These are phyloP conservation scores for Barnardius zonarius DNA, from an alignment of 2,113 vertebrate species.

Conservation along the genomic window DNA sequence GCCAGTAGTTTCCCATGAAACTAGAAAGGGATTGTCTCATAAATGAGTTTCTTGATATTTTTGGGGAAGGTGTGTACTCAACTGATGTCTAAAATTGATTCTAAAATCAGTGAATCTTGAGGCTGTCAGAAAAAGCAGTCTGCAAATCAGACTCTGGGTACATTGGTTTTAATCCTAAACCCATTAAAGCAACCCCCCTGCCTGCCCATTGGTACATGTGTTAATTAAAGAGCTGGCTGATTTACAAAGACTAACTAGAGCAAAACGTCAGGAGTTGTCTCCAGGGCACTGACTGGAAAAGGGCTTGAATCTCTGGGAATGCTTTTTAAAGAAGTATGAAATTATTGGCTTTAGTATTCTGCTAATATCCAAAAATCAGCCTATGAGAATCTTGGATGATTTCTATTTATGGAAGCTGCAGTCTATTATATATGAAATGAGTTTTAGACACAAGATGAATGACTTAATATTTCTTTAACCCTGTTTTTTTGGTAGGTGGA, in stretches of 20 bases:
- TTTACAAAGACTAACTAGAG: not conserved
- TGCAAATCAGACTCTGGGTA: not conserved
- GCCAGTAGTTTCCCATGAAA: not conserved
- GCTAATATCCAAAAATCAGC: not conserved
- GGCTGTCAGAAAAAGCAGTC: not conserved
- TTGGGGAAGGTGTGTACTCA: not conserved
- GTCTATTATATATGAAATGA: not conserved
- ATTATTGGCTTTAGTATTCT: not conserved
- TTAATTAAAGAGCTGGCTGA: not conserved
- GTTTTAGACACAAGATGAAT: not conserved
- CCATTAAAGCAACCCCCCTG: not conserved
- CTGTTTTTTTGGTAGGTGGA: constrained; percentile 90
- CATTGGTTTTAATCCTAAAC: not conserved
- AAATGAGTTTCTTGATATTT: not conserved
- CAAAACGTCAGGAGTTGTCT: not conserved
- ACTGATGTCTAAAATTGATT: not conserved
- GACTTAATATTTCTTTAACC: constrained; percentile 7
- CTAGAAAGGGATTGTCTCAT: not conserved
- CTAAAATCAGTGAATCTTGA: not conserved
- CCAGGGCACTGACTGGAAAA: not conserved
- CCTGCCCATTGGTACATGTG: not conserved
- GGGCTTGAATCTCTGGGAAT: not conserved
- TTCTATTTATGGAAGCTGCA: not conserved
- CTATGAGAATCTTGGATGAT: not conserved
- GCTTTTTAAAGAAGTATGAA: not conserved